Percentiles rank a stretch among this genome's conserved stretches.
phyloP scores from a whole-genome alignment of 2,888 invertebrate species.

The Drosophila macrospina region DNA sequence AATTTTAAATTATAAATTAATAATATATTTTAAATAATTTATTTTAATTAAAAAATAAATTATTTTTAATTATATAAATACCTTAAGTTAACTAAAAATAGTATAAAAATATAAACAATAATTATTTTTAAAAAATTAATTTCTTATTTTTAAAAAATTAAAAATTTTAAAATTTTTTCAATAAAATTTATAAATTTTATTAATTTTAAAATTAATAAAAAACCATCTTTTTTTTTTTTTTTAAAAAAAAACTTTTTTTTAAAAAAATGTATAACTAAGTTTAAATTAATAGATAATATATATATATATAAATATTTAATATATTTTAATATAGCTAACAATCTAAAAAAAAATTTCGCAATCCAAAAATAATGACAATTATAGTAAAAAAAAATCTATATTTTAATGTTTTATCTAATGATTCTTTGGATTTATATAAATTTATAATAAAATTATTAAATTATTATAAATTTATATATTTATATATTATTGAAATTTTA shows the following conservation, averaged over 20 bases:
- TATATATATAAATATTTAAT: conserved; percentile 57
- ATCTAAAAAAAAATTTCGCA: conserved; percentile 68
- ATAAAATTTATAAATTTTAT: background rate
- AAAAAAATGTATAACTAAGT: conserved; percentile 71
- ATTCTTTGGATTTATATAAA: conserved; percentile 39
- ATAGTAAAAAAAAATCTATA: conserved; percentile 43
- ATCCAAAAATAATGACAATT: conserved; percentile 56
- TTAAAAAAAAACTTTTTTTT: conserved; percentile 85
- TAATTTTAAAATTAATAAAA: conserved; percentile 6
- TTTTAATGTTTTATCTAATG: conserved; percentile 37
- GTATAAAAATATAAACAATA: too few species aligned
- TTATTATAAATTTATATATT: conserved; percentile 49
- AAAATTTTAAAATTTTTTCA: background rate
- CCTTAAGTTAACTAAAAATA: too few species aligned
- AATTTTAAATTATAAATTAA: too few species aligned
- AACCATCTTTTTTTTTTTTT: conserved; percentile 15
- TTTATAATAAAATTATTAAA: conserved; percentile 39
- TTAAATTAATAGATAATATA: conserved; percentile 48
- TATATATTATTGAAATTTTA: conserved; percentile 38
- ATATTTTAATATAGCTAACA: conserved; percentile 69
- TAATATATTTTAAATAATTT: too few species aligned
- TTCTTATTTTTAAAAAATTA: background rate
- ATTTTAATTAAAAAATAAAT: too few species aligned
- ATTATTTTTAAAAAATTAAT: too few species aligned
- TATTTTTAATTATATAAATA: too few species aligned